Percentiles rank a stretch among this genome's conserved stretches.
Evolutionary conservation across 2,797 vertebrate species (phyloP).

Genomic region (Varecia variegata): DNA sequence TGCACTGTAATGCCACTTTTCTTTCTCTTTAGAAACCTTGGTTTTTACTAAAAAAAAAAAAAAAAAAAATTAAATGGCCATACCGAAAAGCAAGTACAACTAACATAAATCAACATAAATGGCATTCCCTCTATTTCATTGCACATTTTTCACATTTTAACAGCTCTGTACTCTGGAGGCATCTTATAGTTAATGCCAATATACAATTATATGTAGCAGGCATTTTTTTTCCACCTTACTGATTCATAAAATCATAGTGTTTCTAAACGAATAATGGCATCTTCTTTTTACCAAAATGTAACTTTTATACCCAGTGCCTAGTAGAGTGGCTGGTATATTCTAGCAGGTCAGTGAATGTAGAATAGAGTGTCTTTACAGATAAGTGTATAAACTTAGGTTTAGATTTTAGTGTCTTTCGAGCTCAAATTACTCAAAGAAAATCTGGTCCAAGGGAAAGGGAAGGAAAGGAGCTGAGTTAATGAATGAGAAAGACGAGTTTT

Average conservation of each 20-base stretch:
- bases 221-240: not conserved
- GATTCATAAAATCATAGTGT: not conserved
- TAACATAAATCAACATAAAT: not conserved
- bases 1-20: not conserved
- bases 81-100: not conserved
- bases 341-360: not conserved
- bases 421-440: not conserved
- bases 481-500: not conserved
- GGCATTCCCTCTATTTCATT: not conserved
- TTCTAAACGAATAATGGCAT: not conserved
- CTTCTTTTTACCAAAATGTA: not conserved
- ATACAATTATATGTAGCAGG: not conserved
- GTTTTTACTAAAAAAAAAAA: not conserved
- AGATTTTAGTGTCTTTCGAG: not conserved
- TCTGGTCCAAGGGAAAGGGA: not conserved
- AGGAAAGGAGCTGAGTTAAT: not conserved
- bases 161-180: not conserved
- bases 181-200: not conserved
- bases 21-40: not conserved
- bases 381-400: not conserved
- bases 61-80: not conserved
- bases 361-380: not conserved
- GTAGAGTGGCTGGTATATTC: accelerated
- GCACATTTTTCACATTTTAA: not conserved
- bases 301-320: not conserved